A percentile compares a stretch with the other conserved stretches of the same genome.
Conservation (phyloP, 2,113 vertebrate genomes). For the Neogale vison region DNA sequence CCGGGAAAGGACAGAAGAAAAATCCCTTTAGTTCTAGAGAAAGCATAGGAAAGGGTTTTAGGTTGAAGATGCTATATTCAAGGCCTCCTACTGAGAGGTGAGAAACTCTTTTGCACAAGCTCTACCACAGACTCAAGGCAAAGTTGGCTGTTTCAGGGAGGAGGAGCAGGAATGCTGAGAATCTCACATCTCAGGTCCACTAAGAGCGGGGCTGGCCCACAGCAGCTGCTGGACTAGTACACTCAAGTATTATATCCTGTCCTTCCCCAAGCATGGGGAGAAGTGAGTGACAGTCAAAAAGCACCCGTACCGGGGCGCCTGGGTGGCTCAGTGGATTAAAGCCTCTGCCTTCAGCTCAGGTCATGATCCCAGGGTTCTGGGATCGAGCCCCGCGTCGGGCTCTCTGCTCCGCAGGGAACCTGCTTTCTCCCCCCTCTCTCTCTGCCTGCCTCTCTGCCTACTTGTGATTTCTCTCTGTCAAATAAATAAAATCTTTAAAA, state of each 20-base stretch:
- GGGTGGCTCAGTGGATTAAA: too few species aligned
- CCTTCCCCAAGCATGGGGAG: not conserved
- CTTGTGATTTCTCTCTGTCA: too few species aligned
- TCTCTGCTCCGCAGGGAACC: too few species aligned
- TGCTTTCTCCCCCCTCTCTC: too few species aligned
- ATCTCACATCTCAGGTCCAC: not conserved
- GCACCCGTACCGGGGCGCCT: too few species aligned
- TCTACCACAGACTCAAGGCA: not conserved
- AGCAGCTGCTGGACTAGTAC: not conserved
- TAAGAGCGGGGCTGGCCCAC: not conserved
- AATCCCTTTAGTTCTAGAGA: not conserved
- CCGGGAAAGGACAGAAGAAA: not conserved
- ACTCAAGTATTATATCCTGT: not conserved
- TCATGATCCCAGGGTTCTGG: too few species aligned
- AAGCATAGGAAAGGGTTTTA: not conserved
- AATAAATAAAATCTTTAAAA: too few species aligned
- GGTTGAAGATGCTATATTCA: not conserved
- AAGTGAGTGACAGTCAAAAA: not conserved
- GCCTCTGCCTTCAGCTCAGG: too few species aligned
- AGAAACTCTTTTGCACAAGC: not conserved
- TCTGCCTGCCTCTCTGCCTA: too few species aligned
- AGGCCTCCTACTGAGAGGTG: not conserved
- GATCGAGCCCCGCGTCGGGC: too few species aligned
- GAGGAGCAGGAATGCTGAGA: not conserved
- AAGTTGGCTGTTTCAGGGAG: not conserved